phyloP scores from a whole-genome alignment of 2,888 invertebrate genomes.

The Cosmia trapezina region DNA sequence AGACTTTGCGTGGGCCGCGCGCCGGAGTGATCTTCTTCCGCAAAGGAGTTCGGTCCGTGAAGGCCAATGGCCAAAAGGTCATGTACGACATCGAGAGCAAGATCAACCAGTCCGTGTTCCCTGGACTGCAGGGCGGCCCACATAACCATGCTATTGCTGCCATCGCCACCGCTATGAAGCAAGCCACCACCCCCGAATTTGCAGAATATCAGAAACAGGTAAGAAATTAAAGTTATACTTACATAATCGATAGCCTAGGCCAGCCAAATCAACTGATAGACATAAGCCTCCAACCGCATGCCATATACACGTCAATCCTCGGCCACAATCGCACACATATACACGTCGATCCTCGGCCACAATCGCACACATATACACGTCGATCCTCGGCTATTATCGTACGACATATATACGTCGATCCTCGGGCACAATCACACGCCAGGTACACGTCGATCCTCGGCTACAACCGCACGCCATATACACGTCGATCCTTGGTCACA shows the following conservation, averaged over 20 bases:
- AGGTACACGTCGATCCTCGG: not conserved
- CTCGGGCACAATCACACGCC: not conserved
- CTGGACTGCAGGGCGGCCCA: slow-evolving; percentile 98
- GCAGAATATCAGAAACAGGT: slow-evolving; percentile 96
- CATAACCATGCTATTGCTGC: slow-evolving; percentile 99
- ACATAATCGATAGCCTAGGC: not conserved
- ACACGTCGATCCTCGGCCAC: not conserved
- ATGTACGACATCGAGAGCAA: slow-evolving; percentile 96
- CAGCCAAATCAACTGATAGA: not conserved
- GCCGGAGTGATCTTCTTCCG: slow-evolving; percentile 98
- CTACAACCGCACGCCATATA: not conserved
- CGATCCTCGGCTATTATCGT: not conserved
- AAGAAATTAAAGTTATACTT: not conserved
- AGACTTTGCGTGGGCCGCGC: slow-evolving; percentile 96
- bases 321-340: too few relatives aligned
- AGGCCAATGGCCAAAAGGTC: slow-evolving; percentile 95
- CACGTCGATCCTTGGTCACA: not conserved
- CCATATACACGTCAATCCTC: not conserved
- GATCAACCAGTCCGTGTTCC: slow-evolving; percentile 97
- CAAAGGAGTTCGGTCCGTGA: slow-evolving; percentile 95
- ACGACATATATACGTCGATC: not conserved
- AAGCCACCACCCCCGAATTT: slow-evolving; percentile 95
- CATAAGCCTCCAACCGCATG: not conserved
- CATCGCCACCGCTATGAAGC: slow-evolving; percentile 98
- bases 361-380: too few relatives aligned